Conservation (phyloP, 2,113 vertebrate genomes). For the Marmota monax region DNA sequence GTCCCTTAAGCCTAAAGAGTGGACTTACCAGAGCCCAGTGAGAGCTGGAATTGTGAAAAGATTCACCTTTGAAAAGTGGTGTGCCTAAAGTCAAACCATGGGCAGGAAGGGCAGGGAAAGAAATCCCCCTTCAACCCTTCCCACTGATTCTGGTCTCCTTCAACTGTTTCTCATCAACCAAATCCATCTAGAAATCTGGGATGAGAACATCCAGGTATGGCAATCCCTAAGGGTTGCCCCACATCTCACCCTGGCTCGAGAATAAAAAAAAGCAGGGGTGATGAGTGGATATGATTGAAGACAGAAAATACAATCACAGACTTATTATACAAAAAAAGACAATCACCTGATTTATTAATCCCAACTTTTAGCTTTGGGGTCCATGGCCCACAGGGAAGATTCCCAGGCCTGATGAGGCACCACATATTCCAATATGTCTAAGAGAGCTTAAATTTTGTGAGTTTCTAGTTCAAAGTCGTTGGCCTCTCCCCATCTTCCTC, state of each 20-base stretch:
- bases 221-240: not conserved
- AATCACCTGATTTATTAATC: not conserved
- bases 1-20: not conserved
- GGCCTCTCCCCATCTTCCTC: not conserved
- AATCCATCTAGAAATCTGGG: not conserved
- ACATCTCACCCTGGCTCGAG: not conserved
- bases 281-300: too few species aligned
- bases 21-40: not conserved
- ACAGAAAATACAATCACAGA: not conserved
- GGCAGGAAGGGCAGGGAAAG: not conserved
- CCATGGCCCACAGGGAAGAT: not conserved
- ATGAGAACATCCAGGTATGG: not conserved
- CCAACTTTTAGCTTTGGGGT: not conserved
- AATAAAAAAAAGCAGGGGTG: not conserved
- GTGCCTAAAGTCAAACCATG: too few species aligned
- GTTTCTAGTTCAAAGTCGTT: not conserved
- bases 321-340: too few species aligned
- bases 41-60: not conserved
- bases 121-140: not conserved
- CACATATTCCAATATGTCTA: not conserved
- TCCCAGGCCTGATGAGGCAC: not conserved
- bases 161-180: not conserved
- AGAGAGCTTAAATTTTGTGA: not conserved
- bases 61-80: not conserved
- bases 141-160: not conserved